Evolutionary conservation across 2,888 invertebrate species (phyloP), one percentile per base, ranked within the genome.

Genomic region (Scaptomyza cyrtandrae): DNA sequence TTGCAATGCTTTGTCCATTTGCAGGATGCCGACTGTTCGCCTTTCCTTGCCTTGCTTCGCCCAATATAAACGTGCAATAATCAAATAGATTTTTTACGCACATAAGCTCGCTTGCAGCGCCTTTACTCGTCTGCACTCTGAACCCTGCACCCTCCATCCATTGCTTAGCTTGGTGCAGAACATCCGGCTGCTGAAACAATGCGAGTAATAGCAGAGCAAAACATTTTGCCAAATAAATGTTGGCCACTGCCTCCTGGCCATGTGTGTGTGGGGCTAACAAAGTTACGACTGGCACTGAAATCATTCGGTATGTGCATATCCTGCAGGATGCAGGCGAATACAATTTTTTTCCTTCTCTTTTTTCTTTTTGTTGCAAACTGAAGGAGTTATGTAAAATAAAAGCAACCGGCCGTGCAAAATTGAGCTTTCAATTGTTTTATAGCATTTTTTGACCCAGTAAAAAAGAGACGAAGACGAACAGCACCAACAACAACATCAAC

Each of bases 21-120:
- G 49, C 24, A 31, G 16, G n/a, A 35, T 62, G 29, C 35, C 29
- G 62, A 49, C 43, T 63, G 50, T 43, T 33, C n/a, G 19, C 5
- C 13, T 46, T 11, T 33, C 48, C 48, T 46, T 11, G 41, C 48
- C 48, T 27, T n/a, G 52, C 27, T 4, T 24, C 10, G 35, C 16
- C 16, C 46, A 43, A 37, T 60, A 72, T 80, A 77, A 82, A 72
- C 69, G 73, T 72, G 68, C 75, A 78, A 76, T 82, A 87, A 87
- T 85, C 83, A 83, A 86, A 83, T 79, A 82, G 88, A 79, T 88
- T 86, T 79, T 86, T 76, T 87, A 87, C 83, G 77, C 83, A 82
- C 86, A 82, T 76, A 65, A 85, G 54, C 41, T 41, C 62, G 45
- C 60, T 44, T 62, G 16, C 16, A 41, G 43, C 44, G 48, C 39